Base-by-base conservation (phyloP, 1,140 invertebrate species). In the Apis cerana region DNA sequence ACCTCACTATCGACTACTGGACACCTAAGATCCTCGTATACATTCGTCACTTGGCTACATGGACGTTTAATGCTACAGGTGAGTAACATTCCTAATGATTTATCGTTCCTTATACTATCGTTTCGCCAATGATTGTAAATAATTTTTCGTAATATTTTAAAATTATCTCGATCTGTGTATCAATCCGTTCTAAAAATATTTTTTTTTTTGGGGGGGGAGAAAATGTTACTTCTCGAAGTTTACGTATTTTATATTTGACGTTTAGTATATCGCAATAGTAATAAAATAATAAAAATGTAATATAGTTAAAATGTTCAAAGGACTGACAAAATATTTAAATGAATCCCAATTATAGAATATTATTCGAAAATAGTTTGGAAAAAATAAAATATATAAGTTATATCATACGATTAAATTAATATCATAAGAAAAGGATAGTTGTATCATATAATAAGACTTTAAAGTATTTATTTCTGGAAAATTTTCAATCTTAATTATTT, bases 1-100 rank as follows among this genome's bases (percentile, higher is more conserved):
- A 72, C 54, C 65, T 74, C 52, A 74, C 64, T 67, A 54, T 56
- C 75, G 82, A 88, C 82, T 88, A 87, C 86, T 78, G 85, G 69
- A 85, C 50, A 78, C 58, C 56, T 54, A 58, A 21, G 19, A 70
- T 56, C 33, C 75, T 78, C 75, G 48, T 77, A 50, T 23, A 78
- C 75, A 54, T 82, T 78, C 75, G 80, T 78, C 75, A 85, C 27
- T 78, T 68, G 9, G 52, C 62, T 75, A 43, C 65, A n/a, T 67
- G 69, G 33, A 77, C 68, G 59, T 82, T 82, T 82, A 77, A 85
- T 72, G 56, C 33, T 50, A 82, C 74, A 59, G 43, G 43, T 56
- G 50, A 74, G 48, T 72, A 70, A 56, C 65, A 75, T 70, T 78
- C n/a, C 50, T 0, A 13, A 27, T 82, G 67, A 82, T 84, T 84